These are phyloP conservation scores for Lasioglossum figueresi DNA, from an alignment of 2,888 invertebrate species.

Conservation along the genomic window DNA sequence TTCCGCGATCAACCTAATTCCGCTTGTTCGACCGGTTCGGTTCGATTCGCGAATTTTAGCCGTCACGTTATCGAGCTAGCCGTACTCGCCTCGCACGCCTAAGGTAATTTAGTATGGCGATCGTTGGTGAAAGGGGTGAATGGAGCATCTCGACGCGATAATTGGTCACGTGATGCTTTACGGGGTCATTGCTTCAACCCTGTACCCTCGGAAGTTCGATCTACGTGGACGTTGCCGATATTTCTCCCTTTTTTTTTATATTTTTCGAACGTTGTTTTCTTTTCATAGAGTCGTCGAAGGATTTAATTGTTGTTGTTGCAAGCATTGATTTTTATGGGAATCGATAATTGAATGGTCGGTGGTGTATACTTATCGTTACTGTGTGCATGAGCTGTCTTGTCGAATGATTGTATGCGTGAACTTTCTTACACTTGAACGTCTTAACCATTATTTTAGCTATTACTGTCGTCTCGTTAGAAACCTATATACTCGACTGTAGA, in stretches of 20 bases:
- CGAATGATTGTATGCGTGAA: neutral
- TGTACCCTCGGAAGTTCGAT: neutral
- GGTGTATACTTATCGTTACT: neutral
- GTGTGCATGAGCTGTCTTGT: neutral
- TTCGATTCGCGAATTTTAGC: neutral
- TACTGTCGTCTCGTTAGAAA: neutral
- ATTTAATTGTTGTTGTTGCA: neutral
- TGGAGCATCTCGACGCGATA: neutral
- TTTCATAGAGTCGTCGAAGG: neutral
- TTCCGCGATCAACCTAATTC: neutral
- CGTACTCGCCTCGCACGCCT: neutral
- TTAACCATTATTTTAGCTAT: neutral
- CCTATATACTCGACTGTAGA: neutral
- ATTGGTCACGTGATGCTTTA: constrained; percentile 11
- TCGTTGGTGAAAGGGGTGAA: neutral
- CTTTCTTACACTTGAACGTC: neutral
- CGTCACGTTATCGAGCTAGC: neutral
- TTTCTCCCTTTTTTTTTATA: neutral
- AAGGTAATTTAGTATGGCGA: neutral
- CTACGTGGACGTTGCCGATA: neutral
- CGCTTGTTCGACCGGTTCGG: neutral
- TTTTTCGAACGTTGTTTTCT: neutral
- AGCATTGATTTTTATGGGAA: neutral
- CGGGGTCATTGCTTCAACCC: too few species aligned
- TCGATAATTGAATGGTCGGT: neutral